Percentiles rank a stretch among this genome's conserved stretches.
Evolutionary conservation across 1,140 invertebrate species (phyloP).

Genomic region (Archegozetes longisetosus): DNA sequence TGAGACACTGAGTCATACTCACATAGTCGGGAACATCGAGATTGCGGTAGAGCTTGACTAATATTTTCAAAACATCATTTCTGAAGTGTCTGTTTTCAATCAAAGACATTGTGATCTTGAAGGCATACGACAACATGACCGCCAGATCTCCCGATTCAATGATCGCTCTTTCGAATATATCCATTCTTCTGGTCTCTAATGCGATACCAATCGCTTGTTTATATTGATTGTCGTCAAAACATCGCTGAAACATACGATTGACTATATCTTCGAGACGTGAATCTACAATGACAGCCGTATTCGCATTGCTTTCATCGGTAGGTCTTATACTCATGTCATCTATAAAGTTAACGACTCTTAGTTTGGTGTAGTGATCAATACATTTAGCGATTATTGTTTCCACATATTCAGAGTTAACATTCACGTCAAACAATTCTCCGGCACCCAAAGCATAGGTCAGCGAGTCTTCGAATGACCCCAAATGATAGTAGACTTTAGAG

Average conservation of each 20-base stretch:
- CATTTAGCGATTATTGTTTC: constrained; percentile 92
- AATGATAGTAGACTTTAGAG: constrained; percentile 95
- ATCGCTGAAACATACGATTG: constrained; percentile 89
- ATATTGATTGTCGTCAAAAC: constrained; percentile 81
- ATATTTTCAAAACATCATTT: constrained; percentile 63
- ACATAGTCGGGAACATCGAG: constrained; percentile 80
- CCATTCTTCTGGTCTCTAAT: constrained; percentile 86
- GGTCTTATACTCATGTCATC: constrained; percentile 33
- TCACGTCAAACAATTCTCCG: constrained; percentile 83
- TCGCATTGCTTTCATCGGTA: constrained; percentile 38
- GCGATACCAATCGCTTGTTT: constrained; percentile 85
- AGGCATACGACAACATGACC: constrained; percentile 82
- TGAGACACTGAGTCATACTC: constrained; percentile 89
- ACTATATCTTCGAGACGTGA: constrained; percentile 79
- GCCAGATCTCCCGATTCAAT: constrained; percentile 75
- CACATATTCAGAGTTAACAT: constrained; percentile 81
- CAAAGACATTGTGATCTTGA: constrained; percentile 86
- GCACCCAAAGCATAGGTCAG: constrained; percentile 83
- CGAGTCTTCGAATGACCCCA: constrained; percentile 90
- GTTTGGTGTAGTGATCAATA: constrained; percentile 84
- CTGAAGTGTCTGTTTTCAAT: constrained; percentile 84
- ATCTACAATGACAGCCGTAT: constrained; percentile 55
- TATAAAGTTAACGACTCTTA: constrained; percentile 46
- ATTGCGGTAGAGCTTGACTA: constrained; percentile 77
- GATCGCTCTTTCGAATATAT: constrained; percentile 81